Evolutionary conservation across 2,113 vertebrate species (phyloP), one percentile per base, ranked within the genome.

Genomic region (Leptodactylus fuscus): DNA sequence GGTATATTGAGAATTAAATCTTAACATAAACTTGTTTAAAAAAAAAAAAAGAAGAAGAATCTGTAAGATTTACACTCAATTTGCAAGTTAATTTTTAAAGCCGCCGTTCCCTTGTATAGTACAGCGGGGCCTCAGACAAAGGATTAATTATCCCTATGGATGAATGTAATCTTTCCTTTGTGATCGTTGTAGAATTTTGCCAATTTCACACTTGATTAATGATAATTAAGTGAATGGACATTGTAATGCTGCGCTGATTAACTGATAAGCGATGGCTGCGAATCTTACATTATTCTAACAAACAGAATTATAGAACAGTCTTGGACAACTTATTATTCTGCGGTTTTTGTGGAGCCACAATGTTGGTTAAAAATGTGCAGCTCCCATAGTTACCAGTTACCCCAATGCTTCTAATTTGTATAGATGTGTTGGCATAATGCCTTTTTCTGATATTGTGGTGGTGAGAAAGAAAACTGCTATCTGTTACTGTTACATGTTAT

Each of bases 171-270:
- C 34, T 22, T 36, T 70, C 29, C 34, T 70, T 10, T 70, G 67
- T 27, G 32, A 8, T 20, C 16, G 34, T 18, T 36, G 32, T 7
- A 70, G 32, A 69, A 70, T 70, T 70, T 70, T 70, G 67, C 18
- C 67, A 70, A 70, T 70, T 70, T 38, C 67, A 9, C 16, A 70
- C 16, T 38, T 70, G 67, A 70, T 38, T 70, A 70, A 70, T 38
- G 67, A 38, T 70, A 38, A 70, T 38, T 70, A 34, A 18, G 67
- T 38, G 34, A 70, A 38, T 38, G 67, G 67, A 18, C 67, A 38
- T 70, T 22, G 16, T 36, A 38, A 22, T 36, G 34, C 67, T 70
- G 67, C 18, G 32, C 67, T 38, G 67, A 70, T 36, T 70, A 70
- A 36, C 32, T 38, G 67, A 70, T 38, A 38, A 38, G 67, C 18